A percentile compares a stretch with the other conserved stretches of the same genome.
Evolutionary conservation across 2,888 invertebrate genomes (phyloP).

Genomic region (Gasteruption jaculator): DNA sequence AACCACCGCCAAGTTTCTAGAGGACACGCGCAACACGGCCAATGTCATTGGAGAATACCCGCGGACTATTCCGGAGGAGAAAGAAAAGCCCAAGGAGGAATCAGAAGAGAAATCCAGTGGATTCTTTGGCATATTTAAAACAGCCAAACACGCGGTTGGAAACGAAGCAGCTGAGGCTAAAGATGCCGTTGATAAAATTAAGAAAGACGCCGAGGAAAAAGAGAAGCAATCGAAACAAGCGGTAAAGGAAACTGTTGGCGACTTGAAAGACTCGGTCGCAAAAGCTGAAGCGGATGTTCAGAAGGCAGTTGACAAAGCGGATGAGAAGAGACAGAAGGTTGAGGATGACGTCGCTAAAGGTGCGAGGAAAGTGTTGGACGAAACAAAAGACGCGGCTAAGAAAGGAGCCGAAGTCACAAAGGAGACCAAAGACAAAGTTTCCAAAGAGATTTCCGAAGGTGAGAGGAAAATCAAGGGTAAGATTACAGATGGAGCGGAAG

Average conservation of each 20-base stretch:
- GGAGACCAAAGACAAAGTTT: constrained; percentile 17
- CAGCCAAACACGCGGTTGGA: constrained; percentile 29
- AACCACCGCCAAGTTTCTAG: constrained; percentile 38
- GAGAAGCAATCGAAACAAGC: constrained; percentile 16
- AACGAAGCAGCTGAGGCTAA: constrained; percentile 27
- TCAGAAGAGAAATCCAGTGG: no score
- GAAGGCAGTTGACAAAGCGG: no score
- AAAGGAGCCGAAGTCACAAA: constrained; percentile 4
- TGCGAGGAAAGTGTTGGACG: constrained; percentile 17
- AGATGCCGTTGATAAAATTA: constrained; percentile 30
- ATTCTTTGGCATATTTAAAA: constrained; percentile 33
- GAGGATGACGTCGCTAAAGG: constrained; percentile 5
- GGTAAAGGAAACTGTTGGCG: constrained; percentile 15
- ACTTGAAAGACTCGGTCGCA: constrained; percentile 12
- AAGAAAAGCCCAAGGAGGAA: no score
- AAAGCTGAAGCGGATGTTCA: constrained; percentile 13
- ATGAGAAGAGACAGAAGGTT: neutral
- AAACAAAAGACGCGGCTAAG: constrained; percentile 1
- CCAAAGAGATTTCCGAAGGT: constrained; percentile 25
- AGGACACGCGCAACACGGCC: constrained; percentile 36
- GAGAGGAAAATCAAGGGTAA: constrained; percentile 17
- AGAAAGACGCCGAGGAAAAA: constrained; percentile 22
- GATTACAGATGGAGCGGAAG: constrained; percentile 8
- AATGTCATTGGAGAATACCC: constrained; percentile 31
- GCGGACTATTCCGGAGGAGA: no score